Percentiles rank a stretch among this genome's conserved stretches.
phyloP scores from a whole-genome alignment of 2,113 vertebrate species.

The Heterocephalus glaber region DNA sequence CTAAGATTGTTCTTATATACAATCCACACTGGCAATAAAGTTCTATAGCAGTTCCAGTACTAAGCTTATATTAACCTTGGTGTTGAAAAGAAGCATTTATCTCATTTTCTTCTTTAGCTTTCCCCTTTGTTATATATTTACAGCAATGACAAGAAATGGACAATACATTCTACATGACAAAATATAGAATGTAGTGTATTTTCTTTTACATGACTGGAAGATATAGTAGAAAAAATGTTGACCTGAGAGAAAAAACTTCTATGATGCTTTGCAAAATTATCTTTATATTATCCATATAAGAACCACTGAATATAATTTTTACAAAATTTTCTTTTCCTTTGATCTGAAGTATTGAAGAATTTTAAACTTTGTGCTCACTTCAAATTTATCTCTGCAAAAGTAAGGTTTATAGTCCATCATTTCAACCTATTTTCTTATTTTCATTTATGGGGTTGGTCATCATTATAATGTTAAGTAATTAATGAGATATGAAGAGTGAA shows the following conservation, averaged over 20 bases:
- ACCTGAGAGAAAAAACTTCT: neutral
- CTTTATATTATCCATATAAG: neutral
- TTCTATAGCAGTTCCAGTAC: neutral
- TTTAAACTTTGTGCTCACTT: neutral
- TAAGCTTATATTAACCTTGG: conserved; percentile 6
- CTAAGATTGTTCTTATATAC: neutral
- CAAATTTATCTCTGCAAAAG: conserved; percentile 16
- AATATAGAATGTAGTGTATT: neutral
- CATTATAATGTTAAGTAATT: conserved; percentile 66
- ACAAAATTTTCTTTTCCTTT: neutral
- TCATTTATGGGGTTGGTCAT: conserved; percentile 50
- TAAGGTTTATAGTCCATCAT: conserved; percentile 1
- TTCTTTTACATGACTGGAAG: neutral
- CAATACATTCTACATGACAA: neutral
- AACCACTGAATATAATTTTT: conserved; percentile 19
- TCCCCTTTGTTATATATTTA: neutral
- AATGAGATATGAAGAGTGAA: conserved; percentile 65
- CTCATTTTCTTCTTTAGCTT: neutral
- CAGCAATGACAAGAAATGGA: neutral
- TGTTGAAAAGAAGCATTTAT: neutral
- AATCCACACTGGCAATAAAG: neutral
- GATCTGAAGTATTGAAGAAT: conserved; percentile 15
- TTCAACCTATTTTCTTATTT: conserved; percentile 54
- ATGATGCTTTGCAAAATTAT: conserved; percentile 16
- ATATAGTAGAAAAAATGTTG: neutral